These are phyloP conservation scores for Rhinopomastus cyanomelas DNA, from an alignment of 2,113 vertebrate species.

Conservation along the genomic window DNA sequence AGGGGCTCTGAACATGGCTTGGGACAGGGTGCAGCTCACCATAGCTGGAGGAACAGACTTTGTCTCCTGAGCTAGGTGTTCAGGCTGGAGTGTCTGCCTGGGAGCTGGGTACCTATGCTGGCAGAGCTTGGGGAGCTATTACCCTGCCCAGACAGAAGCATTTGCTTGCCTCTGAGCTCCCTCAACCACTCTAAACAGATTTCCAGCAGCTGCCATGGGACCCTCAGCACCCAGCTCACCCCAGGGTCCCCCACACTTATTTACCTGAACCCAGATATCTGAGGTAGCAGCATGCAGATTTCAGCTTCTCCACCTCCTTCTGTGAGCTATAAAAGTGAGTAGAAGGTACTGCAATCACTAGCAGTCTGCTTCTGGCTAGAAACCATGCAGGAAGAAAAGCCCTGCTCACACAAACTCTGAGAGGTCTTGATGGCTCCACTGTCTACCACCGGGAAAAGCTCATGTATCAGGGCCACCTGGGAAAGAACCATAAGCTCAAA, in stretches of 20 bases:
- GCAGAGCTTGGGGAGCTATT: not conserved
- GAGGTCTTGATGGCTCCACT: not conserved
- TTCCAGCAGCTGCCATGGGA: not conserved
- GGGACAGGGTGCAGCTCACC: not conserved
- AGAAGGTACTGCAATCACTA: not conserved
- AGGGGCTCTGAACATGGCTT: not conserved
- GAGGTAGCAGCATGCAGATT: rapidly evolving
- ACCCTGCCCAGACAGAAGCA: not conserved
- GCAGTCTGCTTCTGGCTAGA: not conserved
- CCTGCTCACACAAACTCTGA: rapidly evolving
- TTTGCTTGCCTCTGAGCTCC: not conserved
- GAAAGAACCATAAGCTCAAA: not conserved
- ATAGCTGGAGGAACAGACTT: not conserved
- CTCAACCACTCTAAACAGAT: not conserved
- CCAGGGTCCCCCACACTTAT: rapidly evolving
- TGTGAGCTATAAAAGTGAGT: rapidly evolving
- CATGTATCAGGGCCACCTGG: not conserved
- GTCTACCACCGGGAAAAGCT: not conserved
- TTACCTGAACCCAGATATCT: not conserved
- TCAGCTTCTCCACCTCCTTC: not conserved
- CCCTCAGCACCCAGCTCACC: not conserved
- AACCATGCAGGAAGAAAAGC: rapidly evolving
- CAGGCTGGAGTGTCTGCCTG: rapidly evolving
- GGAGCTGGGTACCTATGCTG: not conserved
- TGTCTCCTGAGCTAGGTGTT: not conserved